Percentiles rank a stretch among this genome's conserved stretches.
These are phyloP conservation scores for Nebria brevicollis DNA, from an alignment of 2,888 invertebrate genomes.

Conservation along the genomic window DNA sequence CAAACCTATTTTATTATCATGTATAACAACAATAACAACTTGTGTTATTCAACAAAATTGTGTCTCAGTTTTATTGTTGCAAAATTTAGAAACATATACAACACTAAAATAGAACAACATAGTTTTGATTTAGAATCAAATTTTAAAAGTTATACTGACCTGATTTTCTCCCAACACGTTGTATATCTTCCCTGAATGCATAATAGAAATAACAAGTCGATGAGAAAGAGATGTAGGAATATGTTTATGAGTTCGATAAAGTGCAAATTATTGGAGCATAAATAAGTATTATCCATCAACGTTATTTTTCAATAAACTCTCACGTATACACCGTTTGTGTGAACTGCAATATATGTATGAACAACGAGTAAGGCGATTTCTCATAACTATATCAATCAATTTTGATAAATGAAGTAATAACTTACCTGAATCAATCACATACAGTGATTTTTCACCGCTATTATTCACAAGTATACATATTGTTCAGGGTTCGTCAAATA, in stretches of 20 bases:
- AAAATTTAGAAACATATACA: too few relatives aligned
- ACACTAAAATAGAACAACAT: neutral
- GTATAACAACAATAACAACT: too few relatives aligned
- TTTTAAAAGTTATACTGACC: neutral
- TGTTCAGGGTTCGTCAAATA: too few relatives aligned
- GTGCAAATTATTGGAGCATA: neutral
- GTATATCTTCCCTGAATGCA: neutral
- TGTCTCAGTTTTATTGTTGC: too few relatives aligned
- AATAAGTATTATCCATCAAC: constrained; percentile 12
- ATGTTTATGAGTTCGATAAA: neutral
- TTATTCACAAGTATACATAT: neutral
- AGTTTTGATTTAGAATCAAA: neutral
- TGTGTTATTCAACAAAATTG: too few relatives aligned
- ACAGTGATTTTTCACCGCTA: constrained; percentile 3
- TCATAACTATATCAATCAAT: constrained; percentile 18
- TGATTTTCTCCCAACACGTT: neutral
- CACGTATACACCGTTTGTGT: neutral
- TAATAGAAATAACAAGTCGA: neutral
- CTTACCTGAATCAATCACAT: constrained; percentile 14
- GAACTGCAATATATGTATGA: constrained; percentile 16
- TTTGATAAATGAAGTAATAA: constrained; percentile 15
- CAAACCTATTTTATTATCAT: too few relatives aligned
- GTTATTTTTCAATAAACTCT: constrained; percentile 23
- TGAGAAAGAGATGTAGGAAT: neutral
- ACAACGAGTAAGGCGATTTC: constrained; percentile 15